Percentiles rank a stretch among this genome's conserved stretches.
These are phyloP conservation scores for Planiliza haematocheilus DNA, from an alignment of 2,113 vertebrate genomes.

Conservation along the genomic window DNA sequence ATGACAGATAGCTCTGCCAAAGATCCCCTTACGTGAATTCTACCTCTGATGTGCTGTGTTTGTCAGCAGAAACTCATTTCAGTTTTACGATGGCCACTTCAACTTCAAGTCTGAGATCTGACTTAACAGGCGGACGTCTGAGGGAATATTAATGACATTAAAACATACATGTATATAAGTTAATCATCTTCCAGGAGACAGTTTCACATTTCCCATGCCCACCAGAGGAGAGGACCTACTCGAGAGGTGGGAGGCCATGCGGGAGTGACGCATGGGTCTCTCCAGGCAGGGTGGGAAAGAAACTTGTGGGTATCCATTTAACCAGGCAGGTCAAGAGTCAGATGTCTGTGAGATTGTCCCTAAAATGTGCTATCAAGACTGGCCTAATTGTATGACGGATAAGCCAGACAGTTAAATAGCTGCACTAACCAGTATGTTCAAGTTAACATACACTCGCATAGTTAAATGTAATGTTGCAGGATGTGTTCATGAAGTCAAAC, in stretches of 20 bases:
- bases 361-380: constrained; percentile 22
- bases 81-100: constrained; percentile 6
- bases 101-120: no score
- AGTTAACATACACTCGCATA: not conserved
- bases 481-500: not conserved
- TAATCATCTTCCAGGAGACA: constrained; percentile 17
- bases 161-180: constrained; percentile 2
- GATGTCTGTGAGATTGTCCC: constrained; percentile 50
- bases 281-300: constrained; percentile 71
- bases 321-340: constrained; percentile 57
- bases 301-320: constrained; percentile 40
- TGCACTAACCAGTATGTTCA: not conserved
- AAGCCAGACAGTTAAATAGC: not conserved
- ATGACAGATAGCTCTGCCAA: constrained; percentile 26
- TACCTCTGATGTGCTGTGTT: constrained; percentile 23
- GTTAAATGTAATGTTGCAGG: not conserved
- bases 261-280: constrained; percentile 63
- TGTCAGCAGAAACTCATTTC: constrained; percentile 14
- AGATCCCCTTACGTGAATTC: constrained; percentile 8
- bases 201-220: constrained; percentile 75
- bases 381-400: not conserved
- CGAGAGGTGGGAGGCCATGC: constrained; percentile 62
- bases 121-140: not conserved
- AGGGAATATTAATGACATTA: constrained; percentile 16
- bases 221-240: constrained; percentile 30